Base-by-base conservation (phyloP, 2,888 invertebrate genomes). In the Limenitis arthemis region DNA sequence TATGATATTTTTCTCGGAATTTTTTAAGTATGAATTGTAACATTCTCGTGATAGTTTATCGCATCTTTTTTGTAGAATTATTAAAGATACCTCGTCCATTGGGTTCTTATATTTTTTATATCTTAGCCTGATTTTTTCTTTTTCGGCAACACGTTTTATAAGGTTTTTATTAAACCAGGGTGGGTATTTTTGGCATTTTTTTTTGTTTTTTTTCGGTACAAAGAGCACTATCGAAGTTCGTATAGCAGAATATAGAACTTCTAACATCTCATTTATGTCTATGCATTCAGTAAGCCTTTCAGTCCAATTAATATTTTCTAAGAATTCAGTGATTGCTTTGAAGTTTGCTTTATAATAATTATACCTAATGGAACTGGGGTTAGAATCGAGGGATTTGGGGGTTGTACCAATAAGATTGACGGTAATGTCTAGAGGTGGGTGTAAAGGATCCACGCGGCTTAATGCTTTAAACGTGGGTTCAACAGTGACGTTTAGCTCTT, bases 61-160 rank as follows among this genome's bases (percentile, higher is more conserved):
- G 31, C 41, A 47, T 32, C 41, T 41, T 42, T 41, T 49, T 8
- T 29, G 29, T n/a, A 49, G 30, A 20, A 41, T 29, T 8, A 9
- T 30, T 9, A 51, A 29, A 28, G 44, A 30, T 32, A 52, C 7
- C 32, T 31, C 39, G 38, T 52, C 52, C 20, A 42, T 42, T n/a
- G 47, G 30, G 12, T 52, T 52, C 32, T 52, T 52, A 28, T 33
- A 47, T 41, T 41, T 51, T 51, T 49, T 49, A 30, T 33, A 49
- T 28, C 43, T 37, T 29, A 6, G 9, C 32, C 42, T 37, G 20
- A 31, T 6, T 8, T 29, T 47, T 46, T 41, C 11, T 40, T 51
- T 51, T 51, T 41, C 39, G n/a, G 28, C 40, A 30, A 46, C 29
- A 9, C 40, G 29, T 41, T 34, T 30, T 8, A 46, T 41, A 6